Evolutionary conservation across 2,888 invertebrate genomes (phyloP).

Genomic region (Pyrrhopygopsis socrates): DNA sequence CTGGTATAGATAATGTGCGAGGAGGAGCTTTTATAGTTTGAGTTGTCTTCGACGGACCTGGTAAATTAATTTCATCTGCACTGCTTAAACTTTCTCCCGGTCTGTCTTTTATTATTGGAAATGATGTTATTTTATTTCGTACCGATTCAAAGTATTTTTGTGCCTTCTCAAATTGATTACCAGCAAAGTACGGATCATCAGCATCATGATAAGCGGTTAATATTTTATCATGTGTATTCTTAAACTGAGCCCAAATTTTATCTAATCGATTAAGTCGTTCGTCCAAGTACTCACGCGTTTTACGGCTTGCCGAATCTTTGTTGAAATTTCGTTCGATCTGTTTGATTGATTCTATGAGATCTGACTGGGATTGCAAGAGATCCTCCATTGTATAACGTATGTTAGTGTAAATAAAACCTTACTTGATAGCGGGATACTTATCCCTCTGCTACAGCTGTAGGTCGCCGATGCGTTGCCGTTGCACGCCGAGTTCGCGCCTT

Average conservation of each 20-base stretch:
- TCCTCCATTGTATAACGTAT: too few relatives aligned
- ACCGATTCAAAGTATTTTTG: too few relatives aligned
- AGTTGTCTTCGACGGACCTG: too few relatives aligned
- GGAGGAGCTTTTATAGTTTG: background rate
- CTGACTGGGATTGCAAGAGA: background rate
- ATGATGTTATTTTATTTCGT: too few relatives aligned
- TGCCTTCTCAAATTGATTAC: too few relatives aligned
- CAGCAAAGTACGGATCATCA: too few relatives aligned
- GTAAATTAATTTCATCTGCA: too few relatives aligned
- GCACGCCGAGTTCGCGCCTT: too few relatives aligned
- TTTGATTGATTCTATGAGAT: background rate
- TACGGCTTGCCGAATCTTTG: conserved; percentile 12
- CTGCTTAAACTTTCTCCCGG: background rate
- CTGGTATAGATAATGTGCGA: background rate
- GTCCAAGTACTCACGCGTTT: background rate
- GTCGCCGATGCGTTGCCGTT: background rate
- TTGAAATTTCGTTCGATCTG: conserved; percentile 9
- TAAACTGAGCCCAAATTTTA: background rate
- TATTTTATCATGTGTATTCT: background rate
- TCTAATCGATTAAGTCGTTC: background rate
- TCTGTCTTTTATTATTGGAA: background rate
- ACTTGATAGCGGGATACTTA: conserved; percentile 16
- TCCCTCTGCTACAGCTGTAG: background rate
- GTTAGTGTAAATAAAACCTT: too few relatives aligned
- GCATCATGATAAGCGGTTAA: background rate